Percentiles rank a stretch among this genome's conserved stretches.
phyloP scores from a whole-genome alignment of 2,797 vertebrate species.

The Furcifer pardalis region DNA sequence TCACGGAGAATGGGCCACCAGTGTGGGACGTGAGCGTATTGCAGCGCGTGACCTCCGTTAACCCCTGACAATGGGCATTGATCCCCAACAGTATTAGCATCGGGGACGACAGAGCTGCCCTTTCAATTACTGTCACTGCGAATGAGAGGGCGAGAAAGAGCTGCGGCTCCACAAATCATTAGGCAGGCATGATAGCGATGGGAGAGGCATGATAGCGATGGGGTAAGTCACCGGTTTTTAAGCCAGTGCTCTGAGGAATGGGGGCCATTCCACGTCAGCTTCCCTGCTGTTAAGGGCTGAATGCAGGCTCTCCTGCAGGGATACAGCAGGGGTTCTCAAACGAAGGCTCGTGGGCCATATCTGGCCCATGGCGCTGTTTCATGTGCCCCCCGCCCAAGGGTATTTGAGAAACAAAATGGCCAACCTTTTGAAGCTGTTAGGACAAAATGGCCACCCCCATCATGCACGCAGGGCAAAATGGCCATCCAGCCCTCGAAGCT shows the following conservation, averaged over 20 bases:
- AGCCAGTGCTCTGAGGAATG: not conserved
- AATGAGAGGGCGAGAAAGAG: conserved; percentile 9
- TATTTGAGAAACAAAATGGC: too few species aligned
- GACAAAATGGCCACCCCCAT: too few species aligned
- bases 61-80: conserved; percentile 31
- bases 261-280: not conserved
- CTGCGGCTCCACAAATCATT: not conserved
- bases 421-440: too few species aligned
- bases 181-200: not conserved
- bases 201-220: not conserved
- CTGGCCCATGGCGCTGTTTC: too few species aligned
- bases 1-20: not conserved
- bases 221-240: not conserved
- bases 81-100: not conserved
- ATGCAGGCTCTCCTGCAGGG: not conserved
- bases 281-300: not conserved
- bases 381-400: too few species aligned
- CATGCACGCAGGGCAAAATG: too few species aligned
- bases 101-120: not conserved
- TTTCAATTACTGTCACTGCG: not conserved
- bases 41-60: not conserved
- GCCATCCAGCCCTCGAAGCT: too few species aligned
- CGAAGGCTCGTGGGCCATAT: too few species aligned
- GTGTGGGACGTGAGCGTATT: not conserved
- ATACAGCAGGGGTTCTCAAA: too few species aligned